These are phyloP conservation scores for Osmerus mordax DNA, from an alignment of 2,113 vertebrate genomes.

Conservation along the genomic window DNA sequence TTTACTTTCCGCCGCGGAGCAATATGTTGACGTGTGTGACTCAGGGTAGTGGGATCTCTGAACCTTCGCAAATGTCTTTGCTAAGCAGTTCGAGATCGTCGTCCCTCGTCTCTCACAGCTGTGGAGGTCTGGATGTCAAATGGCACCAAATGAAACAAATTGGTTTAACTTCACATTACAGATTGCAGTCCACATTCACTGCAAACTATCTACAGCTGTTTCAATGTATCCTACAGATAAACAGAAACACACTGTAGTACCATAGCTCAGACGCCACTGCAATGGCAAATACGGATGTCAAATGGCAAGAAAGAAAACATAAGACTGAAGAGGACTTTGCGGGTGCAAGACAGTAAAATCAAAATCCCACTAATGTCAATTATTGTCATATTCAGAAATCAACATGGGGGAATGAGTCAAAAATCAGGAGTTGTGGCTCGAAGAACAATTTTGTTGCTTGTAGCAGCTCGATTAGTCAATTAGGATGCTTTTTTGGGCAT, in stretches of 20 bases:
- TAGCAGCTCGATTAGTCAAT: slow-evolving; percentile 63
- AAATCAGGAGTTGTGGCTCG: slow-evolving; percentile 22
- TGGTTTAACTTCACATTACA: too few species aligned
- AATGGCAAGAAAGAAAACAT: too few species aligned
- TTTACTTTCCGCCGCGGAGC: slow-evolving; percentile 4
- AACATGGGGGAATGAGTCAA: too few species aligned
- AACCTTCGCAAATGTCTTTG: not conserved
- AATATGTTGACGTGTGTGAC: slow-evolving; percentile 5
- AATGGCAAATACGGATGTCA: too few species aligned
- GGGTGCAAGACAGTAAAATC: not conserved
- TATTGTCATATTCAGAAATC: not conserved
- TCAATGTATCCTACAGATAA: too few species aligned
- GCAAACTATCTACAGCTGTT: too few species aligned
- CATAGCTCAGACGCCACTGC: too few species aligned
- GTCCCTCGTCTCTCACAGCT: not conserved
- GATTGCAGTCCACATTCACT: too few species aligned
- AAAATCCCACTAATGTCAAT: not conserved
- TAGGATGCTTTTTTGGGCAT: slow-evolving; percentile 51
- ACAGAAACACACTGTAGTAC: too few species aligned
- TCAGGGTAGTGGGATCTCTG: slow-evolving; percentile 12
- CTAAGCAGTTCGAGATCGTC: not conserved
- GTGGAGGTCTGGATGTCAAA: slow-evolving; percentile 5
- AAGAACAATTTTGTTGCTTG: slow-evolving; percentile 44
- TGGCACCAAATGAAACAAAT: too few species aligned
- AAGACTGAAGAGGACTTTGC: too few species aligned